Conservation (phyloP, 2,888 invertebrate genomes). For the Caenorhabditis sinica region DNA sequence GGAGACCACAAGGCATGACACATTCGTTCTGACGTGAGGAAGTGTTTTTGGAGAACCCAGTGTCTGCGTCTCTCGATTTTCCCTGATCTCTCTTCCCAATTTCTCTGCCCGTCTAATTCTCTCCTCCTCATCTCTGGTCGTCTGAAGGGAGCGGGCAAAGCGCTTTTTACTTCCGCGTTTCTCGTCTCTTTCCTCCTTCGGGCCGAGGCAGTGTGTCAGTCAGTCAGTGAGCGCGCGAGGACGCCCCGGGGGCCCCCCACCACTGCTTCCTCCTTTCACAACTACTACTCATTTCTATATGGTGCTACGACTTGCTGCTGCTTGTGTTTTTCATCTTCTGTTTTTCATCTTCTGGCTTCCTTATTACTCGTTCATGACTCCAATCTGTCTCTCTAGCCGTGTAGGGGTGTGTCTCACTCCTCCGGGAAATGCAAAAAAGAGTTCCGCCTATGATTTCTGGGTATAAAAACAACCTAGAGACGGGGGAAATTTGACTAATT, state of each 20-base stretch:
- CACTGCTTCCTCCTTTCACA: neutral
- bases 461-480: no score
- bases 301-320: neutral
- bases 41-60: neutral
- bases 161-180: conserved; percentile 20
- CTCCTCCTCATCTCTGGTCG: conserved; percentile 23
- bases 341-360: conserved; percentile 16
- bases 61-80: no score
- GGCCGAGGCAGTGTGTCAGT: no score
- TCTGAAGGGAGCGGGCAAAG: neutral
- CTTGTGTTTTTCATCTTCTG: neutral
- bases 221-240: no score
- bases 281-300: no score
- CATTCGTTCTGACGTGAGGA: conserved; percentile 22
- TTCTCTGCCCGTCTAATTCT: conserved; percentile 18
- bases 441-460: neutral
- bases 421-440: neutral
- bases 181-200: neutral
- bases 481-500: no score
- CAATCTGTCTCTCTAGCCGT: neutral
- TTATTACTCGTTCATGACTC: neutral
- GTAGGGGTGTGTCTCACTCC: neutral
- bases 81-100: neutral
- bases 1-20: neutral
- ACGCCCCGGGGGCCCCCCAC: no score